These are phyloP conservation scores for Apamea sordens DNA, from an alignment of 2,888 invertebrate species.

Conservation along the genomic window DNA sequence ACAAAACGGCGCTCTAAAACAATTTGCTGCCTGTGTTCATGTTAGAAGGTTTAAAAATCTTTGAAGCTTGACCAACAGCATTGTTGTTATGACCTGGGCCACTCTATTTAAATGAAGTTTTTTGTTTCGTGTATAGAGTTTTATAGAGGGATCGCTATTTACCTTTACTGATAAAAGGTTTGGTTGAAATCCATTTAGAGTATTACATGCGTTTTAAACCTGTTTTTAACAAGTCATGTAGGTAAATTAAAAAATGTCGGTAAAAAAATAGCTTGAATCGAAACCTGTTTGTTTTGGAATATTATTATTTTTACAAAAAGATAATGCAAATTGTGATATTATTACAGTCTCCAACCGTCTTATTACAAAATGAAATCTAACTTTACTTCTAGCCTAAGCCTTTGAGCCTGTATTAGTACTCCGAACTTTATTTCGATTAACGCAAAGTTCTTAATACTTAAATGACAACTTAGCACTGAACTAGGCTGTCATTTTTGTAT, in stretches of 20 bases:
- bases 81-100: slow-evolving; percentile 24
- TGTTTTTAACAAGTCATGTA: neutral
- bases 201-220: neutral
- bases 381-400: no score
- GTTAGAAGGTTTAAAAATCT: slow-evolving; percentile 59
- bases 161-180: neutral
- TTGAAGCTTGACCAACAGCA: slow-evolving; percentile 56
- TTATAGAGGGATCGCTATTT: neutral
- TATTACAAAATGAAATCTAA: no score
- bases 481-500: no score
- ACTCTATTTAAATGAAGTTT: slow-evolving; percentile 3
- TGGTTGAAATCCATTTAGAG: neutral
- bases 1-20: slow-evolving; percentile 72
- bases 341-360: neutral
- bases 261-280: neutral
- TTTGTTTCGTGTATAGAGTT: neutral
- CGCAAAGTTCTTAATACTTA: no score
- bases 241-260: neutral
- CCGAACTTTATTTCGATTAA: no score
- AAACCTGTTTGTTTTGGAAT: neutral
- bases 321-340: neutral
- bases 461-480: no score
- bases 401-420: no score
- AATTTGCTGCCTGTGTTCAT: slow-evolving; percentile 69
- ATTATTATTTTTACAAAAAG: neutral